These are phyloP conservation scores for Periophthalmus modestus DNA, from an alignment of 2,113 vertebrate species.

Conservation along the genomic window DNA sequence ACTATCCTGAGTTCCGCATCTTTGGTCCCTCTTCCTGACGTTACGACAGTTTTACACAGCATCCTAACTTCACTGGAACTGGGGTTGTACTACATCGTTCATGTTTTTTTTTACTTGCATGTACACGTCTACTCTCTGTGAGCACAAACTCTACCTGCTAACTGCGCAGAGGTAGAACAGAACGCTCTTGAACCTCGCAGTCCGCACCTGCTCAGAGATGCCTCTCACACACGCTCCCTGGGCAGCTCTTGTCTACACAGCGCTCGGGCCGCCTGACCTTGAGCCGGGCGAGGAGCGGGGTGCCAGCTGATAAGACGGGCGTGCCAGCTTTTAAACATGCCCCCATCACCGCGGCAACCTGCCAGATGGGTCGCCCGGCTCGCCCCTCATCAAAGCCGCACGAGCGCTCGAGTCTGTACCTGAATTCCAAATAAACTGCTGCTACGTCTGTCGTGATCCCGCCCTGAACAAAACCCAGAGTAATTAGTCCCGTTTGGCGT, in stretches of 20 bases:
- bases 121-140: too few relatives aligned
- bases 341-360: slow-evolving; percentile 50
- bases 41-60: too few relatives aligned
- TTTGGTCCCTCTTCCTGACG: too few relatives aligned
- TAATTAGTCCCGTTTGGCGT: slow-evolving; percentile 73
- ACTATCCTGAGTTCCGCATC: too few relatives aligned
- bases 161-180: slow-evolving; percentile 47
- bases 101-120: too few relatives aligned
- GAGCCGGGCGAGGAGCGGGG: slow-evolving; percentile 44
- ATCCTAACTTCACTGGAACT: too few relatives aligned
- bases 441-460: slow-evolving; percentile 23
- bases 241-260: slow-evolving; percentile 38
- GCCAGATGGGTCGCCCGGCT: slow-evolving; percentile 36
- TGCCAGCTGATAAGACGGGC: slow-evolving; percentile 56
- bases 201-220: slow-evolving; percentile 52
- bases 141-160: slow-evolving; percentile 21
- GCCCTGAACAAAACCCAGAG: slow-evolving; percentile 33
- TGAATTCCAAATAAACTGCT: slow-evolving; percentile 53
- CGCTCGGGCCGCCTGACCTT: slow-evolving; percentile 55
- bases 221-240: slow-evolving; percentile 49
- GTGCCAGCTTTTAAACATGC: slow-evolving; percentile 66
- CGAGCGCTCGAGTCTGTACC: slow-evolving; percentile 34
- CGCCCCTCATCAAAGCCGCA: slow-evolving; percentile 25
- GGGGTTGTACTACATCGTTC: too few relatives aligned
- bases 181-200: slow-evolving; percentile 43